A percentile compares a stretch with the other conserved stretches of the same genome.
phyloP scores from a whole-genome alignment of 2,113 vertebrate species.

The Fulica atra region DNA sequence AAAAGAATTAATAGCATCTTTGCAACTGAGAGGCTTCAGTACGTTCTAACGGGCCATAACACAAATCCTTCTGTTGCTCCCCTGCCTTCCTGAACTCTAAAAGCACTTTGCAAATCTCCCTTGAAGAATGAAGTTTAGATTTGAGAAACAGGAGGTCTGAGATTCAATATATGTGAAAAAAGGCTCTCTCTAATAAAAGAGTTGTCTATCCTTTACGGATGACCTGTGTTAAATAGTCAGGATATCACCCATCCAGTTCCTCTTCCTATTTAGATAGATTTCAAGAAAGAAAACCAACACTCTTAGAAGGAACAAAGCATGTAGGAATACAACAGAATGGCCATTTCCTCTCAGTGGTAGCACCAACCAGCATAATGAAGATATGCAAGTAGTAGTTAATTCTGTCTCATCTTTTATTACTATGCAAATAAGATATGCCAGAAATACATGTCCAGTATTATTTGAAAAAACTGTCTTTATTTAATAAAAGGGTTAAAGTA shows the following conservation, averaged over 20 bases:
- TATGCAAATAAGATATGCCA: background rate
- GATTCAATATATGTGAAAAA: background rate
- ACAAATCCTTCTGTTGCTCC: background rate
- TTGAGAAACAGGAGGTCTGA: background rate
- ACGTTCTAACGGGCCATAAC: background rate
- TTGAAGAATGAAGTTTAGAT: background rate
- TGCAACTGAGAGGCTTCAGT: background rate
- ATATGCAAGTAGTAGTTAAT: background rate
- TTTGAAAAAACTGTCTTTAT: background rate
- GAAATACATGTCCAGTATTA: background rate
- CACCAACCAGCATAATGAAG: background rate
- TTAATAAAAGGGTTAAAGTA: background rate
- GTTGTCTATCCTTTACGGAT: background rate
- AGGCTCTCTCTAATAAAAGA: background rate
- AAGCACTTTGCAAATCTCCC: background rate
- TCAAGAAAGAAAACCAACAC: background rate
- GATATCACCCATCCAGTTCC: background rate
- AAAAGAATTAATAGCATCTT: background rate
- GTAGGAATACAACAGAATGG: background rate
- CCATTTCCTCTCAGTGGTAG: background rate
- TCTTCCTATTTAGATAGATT: background rate
- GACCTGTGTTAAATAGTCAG: background rate
- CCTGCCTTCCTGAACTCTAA: background rate
- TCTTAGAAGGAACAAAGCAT: background rate
- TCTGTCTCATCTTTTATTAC: background rate